Conservation (phyloP, 2,113 vertebrate genomes). For the Tichodroma muraria region DNA sequence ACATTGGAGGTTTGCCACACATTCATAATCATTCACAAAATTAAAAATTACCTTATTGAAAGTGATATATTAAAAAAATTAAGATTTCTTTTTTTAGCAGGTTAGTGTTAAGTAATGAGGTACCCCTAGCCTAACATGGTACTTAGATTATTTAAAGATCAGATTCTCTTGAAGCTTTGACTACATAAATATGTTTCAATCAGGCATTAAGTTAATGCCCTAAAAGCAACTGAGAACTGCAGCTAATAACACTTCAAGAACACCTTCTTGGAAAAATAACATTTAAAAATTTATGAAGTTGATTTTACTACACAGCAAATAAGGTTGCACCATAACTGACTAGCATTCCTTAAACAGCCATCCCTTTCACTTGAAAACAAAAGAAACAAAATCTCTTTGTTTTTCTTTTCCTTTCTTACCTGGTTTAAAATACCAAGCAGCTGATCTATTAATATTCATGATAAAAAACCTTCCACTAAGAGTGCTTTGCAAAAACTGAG, state of each 20-base stretch:
- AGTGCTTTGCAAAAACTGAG: not conserved
- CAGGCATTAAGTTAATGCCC: constrained; percentile 8
- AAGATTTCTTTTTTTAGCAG: not conserved
- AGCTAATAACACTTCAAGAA: not conserved
- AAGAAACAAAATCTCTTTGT: not conserved
- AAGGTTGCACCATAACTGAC: not conserved
- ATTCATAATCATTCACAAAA: constrained; percentile 46
- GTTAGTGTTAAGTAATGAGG: constrained; percentile 20
- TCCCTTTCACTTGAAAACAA: not conserved
- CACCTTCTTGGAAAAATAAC: not conserved
- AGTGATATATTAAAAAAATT: not conserved
- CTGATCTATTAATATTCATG: not conserved
- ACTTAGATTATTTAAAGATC: constrained; percentile 48
- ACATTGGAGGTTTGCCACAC: not conserved
- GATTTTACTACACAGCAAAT: not conserved
- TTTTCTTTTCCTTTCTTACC: not conserved
- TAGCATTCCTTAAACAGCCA: not conserved
- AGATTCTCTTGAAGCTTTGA: not conserved
- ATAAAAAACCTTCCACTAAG: not conserved
- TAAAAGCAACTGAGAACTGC: not conserved
- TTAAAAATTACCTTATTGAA: constrained; percentile 42
- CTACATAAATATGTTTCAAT: constrained; percentile 21
- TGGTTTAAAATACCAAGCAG: not conserved
- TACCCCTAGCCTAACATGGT: not conserved
- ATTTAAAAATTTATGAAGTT: not conserved